Percentiles rank a stretch among this genome's conserved stretches.
These are phyloP conservation scores for Plecotus auritus DNA, from an alignment of 2,113 vertebrate species.

Conservation along the genomic window DNA sequence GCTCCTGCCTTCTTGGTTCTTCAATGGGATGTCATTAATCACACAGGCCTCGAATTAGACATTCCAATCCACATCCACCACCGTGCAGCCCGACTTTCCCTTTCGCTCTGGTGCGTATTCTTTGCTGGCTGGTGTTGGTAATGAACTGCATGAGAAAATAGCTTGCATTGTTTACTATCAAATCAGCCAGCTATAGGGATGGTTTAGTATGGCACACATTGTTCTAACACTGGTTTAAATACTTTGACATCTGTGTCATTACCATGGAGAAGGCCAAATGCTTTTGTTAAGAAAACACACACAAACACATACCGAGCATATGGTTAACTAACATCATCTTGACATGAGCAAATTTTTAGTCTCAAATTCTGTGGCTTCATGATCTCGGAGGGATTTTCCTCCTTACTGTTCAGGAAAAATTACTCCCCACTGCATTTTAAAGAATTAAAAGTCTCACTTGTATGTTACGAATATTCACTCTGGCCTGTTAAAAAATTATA, in stretches of 20 bases:
- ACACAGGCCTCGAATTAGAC: not conserved
- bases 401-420: conserved; percentile 43
- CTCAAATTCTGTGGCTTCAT: conserved; percentile 32
- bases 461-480: conserved; percentile 41
- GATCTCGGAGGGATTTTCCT: conserved; percentile 30
- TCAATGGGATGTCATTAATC: not conserved
- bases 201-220: not conserved
- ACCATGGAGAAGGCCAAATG: not conserved
- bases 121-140: not conserved
- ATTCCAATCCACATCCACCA: not conserved
- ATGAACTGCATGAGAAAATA: not conserved
- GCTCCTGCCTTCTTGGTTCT: not conserved
- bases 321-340: not conserved
- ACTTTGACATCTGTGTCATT: conserved; percentile 18
- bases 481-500: conserved; percentile 55
- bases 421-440: not conserved
- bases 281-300: not conserved
- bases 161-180: not conserved
- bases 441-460: conserved; percentile 45
- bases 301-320: not conserved
- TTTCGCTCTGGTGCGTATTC: not conserved
- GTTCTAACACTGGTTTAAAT: conserved; percentile 47
- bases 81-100: not conserved
- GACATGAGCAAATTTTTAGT: conserved; percentile 24
- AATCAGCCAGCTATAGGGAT: not conserved